These are phyloP conservation scores for Drosophila cardini DNA, from an alignment of 1,140 invertebrate species.

Conservation along the genomic window DNA sequence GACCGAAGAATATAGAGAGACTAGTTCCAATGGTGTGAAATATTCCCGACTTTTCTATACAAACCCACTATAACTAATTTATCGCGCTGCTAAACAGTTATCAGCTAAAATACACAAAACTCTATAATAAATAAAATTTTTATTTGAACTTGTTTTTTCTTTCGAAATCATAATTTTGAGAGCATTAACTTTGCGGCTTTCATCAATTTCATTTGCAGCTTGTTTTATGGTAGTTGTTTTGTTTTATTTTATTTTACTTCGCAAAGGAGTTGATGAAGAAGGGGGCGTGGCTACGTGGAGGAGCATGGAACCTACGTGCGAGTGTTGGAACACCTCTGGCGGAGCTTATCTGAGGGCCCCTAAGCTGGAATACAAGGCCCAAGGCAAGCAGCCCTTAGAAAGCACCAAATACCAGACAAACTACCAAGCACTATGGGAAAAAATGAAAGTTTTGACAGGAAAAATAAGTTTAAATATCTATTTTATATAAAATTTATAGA, in stretches of 20 bases:
- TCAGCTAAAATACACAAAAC: too few species aligned
- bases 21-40: too few species aligned
- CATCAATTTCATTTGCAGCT: conserved; percentile 6
- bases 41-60: too few species aligned
- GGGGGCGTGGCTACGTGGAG: not conserved
- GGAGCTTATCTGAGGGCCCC: conserved; percentile 20
- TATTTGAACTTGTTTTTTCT: too few species aligned
- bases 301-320: conserved; percentile 17
- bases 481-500: too few species aligned
- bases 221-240: conserved; percentile 21
- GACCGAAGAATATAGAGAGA: too few species aligned
- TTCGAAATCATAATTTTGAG: conserved; percentile 3
- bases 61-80: too few species aligned
- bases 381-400: not conserved
- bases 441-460: too few species aligned
- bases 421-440: not conserved
- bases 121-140: too few species aligned
- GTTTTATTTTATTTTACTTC: conserved; percentile 17
- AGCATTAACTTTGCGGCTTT: conserved; percentile 13
- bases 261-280: not conserved
- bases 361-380: not conserved
- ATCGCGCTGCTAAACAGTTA: too few species aligned
- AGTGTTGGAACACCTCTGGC: conserved; percentile 20
- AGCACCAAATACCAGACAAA: not conserved
- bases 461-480: too few species aligned